These are phyloP conservation scores for Acanthococcus lagerstroemiae DNA, from an alignment of 2,888 invertebrate species.

Conservation along the genomic window DNA sequence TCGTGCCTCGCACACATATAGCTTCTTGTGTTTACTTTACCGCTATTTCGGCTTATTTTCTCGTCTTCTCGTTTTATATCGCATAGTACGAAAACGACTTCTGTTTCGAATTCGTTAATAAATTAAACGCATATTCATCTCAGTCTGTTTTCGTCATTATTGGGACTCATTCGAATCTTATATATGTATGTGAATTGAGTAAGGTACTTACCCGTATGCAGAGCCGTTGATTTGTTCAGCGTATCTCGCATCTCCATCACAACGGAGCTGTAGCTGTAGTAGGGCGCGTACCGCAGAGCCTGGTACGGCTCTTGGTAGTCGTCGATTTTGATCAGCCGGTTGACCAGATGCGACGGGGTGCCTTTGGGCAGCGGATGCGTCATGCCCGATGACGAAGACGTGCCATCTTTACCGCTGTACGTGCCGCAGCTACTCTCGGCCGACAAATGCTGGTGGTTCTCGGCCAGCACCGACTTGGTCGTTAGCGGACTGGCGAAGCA, in stretches of 20 bases:
- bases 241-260: conserved; percentile 52
- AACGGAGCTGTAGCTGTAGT: conserved; percentile 65
- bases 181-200: no score
- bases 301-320: conserved; percentile 74
- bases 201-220: conserved; percentile 21
- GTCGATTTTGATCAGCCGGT: conserved; percentile 52
- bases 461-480: conserved; percentile 46
- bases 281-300: conserved; percentile 62
- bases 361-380: conserved; percentile 41
- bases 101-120: no score
- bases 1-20: no score
- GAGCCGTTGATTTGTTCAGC: conserved; percentile 38
- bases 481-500: conserved; percentile 62
- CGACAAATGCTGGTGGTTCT: conserved; percentile 34
- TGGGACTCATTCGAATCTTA: no score
- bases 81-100: no score
- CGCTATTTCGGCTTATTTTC: no score
- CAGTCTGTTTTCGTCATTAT: no score
- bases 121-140: no score
- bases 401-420: conserved; percentile 43
- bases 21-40: no score
- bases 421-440: conserved; percentile 39
- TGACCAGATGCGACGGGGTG: conserved; percentile 11
- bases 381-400: conserved; percentile 26
- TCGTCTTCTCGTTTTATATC: no score